A percentile compares a stretch with the other conserved stretches of the same genome.
These are phyloP conservation scores for Tipula vernalis DNA, from an alignment of 2,888 invertebrate genomes.

Conservation along the genomic window DNA sequence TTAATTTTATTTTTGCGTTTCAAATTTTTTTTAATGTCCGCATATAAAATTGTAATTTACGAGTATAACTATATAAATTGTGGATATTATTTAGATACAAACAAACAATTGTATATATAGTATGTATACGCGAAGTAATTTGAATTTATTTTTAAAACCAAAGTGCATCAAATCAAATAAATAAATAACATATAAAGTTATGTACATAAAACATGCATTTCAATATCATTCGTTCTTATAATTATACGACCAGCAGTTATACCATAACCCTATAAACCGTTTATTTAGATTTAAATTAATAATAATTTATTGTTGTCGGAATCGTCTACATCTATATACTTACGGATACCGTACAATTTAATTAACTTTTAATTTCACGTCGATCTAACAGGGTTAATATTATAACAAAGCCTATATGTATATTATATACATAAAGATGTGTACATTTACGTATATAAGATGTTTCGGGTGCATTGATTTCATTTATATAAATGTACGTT, in stretches of 20 bases:
- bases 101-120: neutral
- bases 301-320: neutral
- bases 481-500: neutral
- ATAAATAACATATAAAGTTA: neutral
- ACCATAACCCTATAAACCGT: neutral
- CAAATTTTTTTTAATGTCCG: neutral
- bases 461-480: neutral
- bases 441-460: neutral
- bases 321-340: neutral
- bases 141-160: neutral
- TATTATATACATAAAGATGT: neutral
- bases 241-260: neutral
- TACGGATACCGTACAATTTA: neutral
- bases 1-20: neutral
- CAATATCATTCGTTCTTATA: neutral
- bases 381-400: neutral
- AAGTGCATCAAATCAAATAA: neutral
- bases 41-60: neutral
- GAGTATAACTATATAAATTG: neutral
- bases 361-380: neutral
- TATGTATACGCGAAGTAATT: neutral
- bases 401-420: neutral
- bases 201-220: neutral
- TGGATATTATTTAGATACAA: neutral
- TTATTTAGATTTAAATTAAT: neutral